Percentiles rank a stretch among this genome's conserved stretches.
Evolutionary conservation across 2,797 vertebrate species (phyloP).

Genomic region (Muscicapa comitata): DNA sequence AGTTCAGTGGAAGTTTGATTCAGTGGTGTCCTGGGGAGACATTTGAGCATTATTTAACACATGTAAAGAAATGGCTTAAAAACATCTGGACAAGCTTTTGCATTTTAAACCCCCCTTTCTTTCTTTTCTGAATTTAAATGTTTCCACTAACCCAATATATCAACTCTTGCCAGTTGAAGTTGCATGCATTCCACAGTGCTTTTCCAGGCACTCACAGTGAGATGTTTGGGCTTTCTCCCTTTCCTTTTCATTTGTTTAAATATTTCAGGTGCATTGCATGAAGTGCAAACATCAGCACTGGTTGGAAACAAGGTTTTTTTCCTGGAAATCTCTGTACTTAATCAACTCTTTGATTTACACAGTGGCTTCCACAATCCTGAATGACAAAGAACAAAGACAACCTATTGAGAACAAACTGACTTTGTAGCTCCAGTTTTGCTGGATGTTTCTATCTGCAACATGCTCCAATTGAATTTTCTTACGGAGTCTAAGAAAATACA

Average conservation of each 20-base stretch:
- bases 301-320: background rate
- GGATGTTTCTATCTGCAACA: background rate
- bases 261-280: background rate
- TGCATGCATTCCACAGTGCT: background rate
- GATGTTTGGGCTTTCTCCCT: background rate
- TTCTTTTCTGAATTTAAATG: background rate
- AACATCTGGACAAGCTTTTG: background rate
- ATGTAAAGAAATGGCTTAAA: background rate
- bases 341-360: background rate
- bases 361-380: background rate
- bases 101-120: background rate
- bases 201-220: background rate
- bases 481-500: background rate
- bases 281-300: background rate
- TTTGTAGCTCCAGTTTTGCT: background rate
- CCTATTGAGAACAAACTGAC: background rate
- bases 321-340: slow-evolving; percentile 13
- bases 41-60: background rate
- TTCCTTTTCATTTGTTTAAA: slow-evolving; percentile 9
- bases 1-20: background rate
- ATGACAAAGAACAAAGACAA: background rate
- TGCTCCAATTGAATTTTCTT: background rate
- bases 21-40: background rate
- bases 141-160: background rate
- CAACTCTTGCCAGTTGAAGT: background rate